These are phyloP conservation scores for Drosophila stalkeri DNA, from an alignment of 2,888 invertebrate genomes.

Conservation along the genomic window DNA sequence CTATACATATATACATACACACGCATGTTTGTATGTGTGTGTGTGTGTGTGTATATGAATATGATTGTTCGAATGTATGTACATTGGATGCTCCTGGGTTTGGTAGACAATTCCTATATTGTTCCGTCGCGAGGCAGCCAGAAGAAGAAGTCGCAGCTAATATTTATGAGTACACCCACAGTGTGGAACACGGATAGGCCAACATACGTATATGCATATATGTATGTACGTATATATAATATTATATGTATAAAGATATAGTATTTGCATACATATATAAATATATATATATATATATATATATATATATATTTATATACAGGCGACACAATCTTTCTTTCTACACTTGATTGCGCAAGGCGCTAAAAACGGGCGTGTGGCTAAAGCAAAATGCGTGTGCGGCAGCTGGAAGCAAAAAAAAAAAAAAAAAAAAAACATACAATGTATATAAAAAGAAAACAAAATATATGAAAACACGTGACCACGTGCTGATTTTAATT, in stretches of 20 bases:
- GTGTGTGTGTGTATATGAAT: constrained; percentile 11
- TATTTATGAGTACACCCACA: constrained; percentile 56
- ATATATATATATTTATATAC: neutral
- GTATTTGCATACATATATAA: no score
- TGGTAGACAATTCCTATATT: constrained; percentile 42
- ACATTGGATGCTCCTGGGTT: constrained; percentile 26
- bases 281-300: constrained; percentile 5
- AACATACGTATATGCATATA: constrained; percentile 6
- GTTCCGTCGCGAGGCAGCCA: constrained; percentile 29
- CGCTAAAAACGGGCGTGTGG: constrained; percentile 45
- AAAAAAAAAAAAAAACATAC: neutral
- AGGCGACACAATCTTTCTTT: constrained; percentile 66
- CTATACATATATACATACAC: neutral
- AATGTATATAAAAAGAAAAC: neutral
- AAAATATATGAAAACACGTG: constrained; percentile 53
- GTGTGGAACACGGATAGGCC: neutral
- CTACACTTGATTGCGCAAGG: constrained; percentile 54
- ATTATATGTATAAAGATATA: neutral
- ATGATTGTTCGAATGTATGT: constrained; percentile 5
- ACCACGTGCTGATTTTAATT: constrained; percentile 63
- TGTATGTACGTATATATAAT: constrained; percentile 5
- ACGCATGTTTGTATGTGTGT: neutral
- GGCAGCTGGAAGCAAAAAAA: constrained; percentile 50
- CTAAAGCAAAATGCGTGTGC: constrained; percentile 21
- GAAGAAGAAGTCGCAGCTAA: constrained; percentile 22